A percentile compares a stretch with the other conserved stretches of the same genome.
Evolutionary conservation across 1,140 invertebrate species (phyloP).

Genomic region (Apis dorsata): DNA sequence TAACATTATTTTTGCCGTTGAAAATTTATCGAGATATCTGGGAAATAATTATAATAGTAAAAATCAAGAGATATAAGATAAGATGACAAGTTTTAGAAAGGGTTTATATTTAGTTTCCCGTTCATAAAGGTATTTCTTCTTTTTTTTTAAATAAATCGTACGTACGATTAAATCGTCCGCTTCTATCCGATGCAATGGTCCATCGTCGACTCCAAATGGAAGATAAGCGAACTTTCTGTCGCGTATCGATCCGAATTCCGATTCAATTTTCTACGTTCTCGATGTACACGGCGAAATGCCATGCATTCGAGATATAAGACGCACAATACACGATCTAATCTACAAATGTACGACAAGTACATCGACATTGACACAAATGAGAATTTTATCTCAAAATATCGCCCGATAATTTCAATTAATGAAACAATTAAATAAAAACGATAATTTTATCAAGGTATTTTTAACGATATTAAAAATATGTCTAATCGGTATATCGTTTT

Average conservation of each 20-base stretch:
- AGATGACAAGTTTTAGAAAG: neutral
- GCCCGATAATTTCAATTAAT: neutral
- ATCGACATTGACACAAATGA: slow-evolving; percentile 34
- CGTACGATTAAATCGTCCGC: slow-evolving; percentile 54
- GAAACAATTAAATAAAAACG: neutral
- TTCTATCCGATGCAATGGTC: slow-evolving; percentile 53
- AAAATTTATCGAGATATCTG: neutral
- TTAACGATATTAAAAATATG: too few relatives aligned
- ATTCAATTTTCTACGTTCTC: slow-evolving; percentile 62
- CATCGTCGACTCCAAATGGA: slow-evolving; percentile 41
- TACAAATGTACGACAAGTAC: slow-evolving; percentile 22
- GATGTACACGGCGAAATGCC: slow-evolving; percentile 52
- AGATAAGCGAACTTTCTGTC: slow-evolving; percentile 60
- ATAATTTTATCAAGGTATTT: too few relatives aligned
- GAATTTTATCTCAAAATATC: neutral
- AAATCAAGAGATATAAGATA: neutral
- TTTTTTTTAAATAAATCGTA: neutral
- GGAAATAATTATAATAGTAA: too few relatives aligned
- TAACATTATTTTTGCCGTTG: neutral
- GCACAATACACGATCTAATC: slow-evolving; percentile 57
- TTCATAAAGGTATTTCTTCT: too few relatives aligned
- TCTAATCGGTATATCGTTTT: too few relatives aligned
- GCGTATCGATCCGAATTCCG: slow-evolving; percentile 64
- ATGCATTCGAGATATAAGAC: slow-evolving; percentile 61
- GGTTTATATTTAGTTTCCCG: neutral